Evolutionary conservation across 2,888 invertebrate genomes (phyloP), one percentile per base, ranked within the genome.

Genomic region (Harmothoe impar): DNA sequence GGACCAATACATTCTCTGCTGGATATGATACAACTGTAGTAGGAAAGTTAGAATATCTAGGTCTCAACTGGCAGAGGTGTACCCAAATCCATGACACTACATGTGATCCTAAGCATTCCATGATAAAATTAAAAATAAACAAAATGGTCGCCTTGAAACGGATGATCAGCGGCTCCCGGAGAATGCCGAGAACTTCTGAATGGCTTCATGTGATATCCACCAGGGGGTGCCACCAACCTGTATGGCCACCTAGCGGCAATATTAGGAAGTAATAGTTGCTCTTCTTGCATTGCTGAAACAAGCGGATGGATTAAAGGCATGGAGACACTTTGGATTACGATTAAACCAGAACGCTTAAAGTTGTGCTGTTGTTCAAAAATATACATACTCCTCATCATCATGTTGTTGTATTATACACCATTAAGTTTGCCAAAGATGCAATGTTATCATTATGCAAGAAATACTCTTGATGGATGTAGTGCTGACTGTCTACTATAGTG

Each of bases 1-100:
- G 15, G 90, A 90, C 56, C 84, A 78, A 81, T 90, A 90, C 56
- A 35, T 90, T 25, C 43, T 90, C 29, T 90, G 90, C 54, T 90
- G 90, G 90, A 68, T 89, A n/a, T 89, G 89, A 89, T 7, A 52
- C 31, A 78, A 29, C n/a, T 7, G 20, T 62, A 12, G 20, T 43
- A 62, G 62, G n/a, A n/a, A 62, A 20, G 62, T 62, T 62, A n/a
- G 23, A n/a, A 20, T 43, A 20, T 20, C 23, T 62, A n/a, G n/a
- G 62, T n/a, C 23, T n/a, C n/a, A n/a, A 62, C 62, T 62, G 7
- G 62, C 62, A 62, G 62, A 62, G 62, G 77, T 77, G 29, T 31
- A 77, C 5, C 31, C 12, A 81, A 0, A 77, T 29, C 72, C 43
- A 81, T 81, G 43, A 81, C 81, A 35, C 43, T 0, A 81, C 20